phyloP scores from a whole-genome alignment of 2,888 invertebrate species.

The Eurytoma californica region DNA sequence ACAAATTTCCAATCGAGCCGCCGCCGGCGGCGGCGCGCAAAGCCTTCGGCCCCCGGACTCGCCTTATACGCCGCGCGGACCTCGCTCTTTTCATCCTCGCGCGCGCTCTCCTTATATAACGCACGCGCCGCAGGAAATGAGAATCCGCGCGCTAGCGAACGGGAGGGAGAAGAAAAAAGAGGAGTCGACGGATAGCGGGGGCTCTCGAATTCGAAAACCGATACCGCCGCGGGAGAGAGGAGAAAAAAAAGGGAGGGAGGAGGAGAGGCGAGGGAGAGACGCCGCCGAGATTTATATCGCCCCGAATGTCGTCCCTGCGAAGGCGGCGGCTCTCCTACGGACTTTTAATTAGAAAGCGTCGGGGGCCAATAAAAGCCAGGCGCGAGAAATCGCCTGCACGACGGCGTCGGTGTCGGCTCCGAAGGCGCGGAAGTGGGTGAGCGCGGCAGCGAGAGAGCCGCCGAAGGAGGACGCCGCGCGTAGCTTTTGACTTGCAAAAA shows the following conservation, averaged over 20 bases:
- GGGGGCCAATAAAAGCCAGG: slow-evolving; percentile 48
- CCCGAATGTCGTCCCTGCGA: slow-evolving; percentile 37
- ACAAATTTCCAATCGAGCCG: slow-evolving; percentile 23
- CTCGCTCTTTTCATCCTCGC: background rate
- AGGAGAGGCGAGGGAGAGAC: background rate
- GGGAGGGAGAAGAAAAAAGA: background rate
- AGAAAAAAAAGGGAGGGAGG: background rate
- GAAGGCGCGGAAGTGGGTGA: background rate
- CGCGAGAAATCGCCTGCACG: slow-evolving; percentile 46
- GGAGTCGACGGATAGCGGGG: background rate
- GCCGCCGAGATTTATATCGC: slow-evolving; percentile 48
- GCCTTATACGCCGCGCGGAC: background rate
- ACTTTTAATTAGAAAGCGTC: slow-evolving; percentile 55
- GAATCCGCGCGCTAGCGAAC: slow-evolving; percentile 11
- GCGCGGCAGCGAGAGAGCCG: background rate
- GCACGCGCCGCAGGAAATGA: slow-evolving; percentile 43
- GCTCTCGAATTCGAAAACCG: slow-evolving; percentile 52
- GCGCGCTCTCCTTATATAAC: slow-evolving; percentile 15
- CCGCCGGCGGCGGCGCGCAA: background rate
- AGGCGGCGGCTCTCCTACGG: slow-evolving; percentile 34
- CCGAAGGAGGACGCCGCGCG: background rate
- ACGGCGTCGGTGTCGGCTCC: background rate
- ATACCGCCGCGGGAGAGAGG: slow-evolving; percentile 18
- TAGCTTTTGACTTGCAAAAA: slow-evolving; percentile 24
- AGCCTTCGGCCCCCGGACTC: background rate